Evolutionary conservation across 2,113 vertebrate genomes (phyloP).

Genomic region (Empidonax traillii): DNA sequence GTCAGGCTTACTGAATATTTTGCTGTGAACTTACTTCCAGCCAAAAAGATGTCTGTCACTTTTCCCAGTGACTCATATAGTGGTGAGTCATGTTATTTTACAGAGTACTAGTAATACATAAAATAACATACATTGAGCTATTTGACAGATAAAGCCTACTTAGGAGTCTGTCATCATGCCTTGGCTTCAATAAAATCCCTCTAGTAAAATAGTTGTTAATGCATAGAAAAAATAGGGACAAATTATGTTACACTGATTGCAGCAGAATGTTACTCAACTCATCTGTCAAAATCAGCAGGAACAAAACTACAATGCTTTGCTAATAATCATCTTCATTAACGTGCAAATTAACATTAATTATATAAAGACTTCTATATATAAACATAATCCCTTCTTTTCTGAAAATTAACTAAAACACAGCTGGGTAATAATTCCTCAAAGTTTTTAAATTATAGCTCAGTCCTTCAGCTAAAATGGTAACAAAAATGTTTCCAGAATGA

Average conservation of each 20-base stretch:
- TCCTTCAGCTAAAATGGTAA: constrained; percentile 21
- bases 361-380: constrained; percentile 32
- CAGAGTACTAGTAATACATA: neutral
- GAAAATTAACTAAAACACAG: constrained; percentile 59
- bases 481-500: constrained; percentile 10
- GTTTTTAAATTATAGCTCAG: constrained; percentile 35
- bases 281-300: constrained; percentile 45
- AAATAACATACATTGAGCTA: constrained; percentile 8
- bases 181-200: neutral
- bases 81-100: constrained; percentile 14
- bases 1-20: neutral
- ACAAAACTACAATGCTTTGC: constrained; percentile 50
- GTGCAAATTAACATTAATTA: constrained; percentile 64
- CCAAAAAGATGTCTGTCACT: neutral
- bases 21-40: neutral
- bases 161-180: neutral
- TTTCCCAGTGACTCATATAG: neutral
- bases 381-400: constrained; percentile 45
- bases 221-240: neutral
- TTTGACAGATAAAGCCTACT: neutral
- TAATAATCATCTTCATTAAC: constrained; percentile 52
- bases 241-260: constrained; percentile 22
- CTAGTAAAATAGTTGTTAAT: constrained; percentile 18
- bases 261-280: constrained; percentile 38
- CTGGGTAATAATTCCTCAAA: constrained; percentile 46